Evolutionary conservation across 2,113 vertebrate species (phyloP).

Genomic region (Erinaceus europaeus): DNA sequence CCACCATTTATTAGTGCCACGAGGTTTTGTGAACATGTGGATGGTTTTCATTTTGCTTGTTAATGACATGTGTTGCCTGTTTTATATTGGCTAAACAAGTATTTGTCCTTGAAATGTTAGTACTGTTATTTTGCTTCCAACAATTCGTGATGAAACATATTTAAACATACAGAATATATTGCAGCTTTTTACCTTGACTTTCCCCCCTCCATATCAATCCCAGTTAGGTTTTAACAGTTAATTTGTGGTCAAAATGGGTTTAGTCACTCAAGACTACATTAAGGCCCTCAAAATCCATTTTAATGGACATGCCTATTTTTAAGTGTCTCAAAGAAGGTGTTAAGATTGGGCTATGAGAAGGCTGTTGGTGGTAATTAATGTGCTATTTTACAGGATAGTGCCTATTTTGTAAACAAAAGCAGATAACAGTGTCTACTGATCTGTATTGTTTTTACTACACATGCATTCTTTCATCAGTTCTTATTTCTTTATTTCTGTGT

Average conservation of each 20-base stretch:
- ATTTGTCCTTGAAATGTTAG: constrained; percentile 14
- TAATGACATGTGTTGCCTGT: background rate
- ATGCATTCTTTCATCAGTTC: background rate
- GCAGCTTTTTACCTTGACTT: background rate
- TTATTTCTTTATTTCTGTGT: background rate
- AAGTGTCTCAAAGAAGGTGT: constrained; percentile 28
- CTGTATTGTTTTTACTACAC: background rate
- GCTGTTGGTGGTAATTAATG: constrained; percentile 15
- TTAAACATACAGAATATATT: background rate
- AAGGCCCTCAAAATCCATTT: background rate
- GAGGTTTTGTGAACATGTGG: background rate
- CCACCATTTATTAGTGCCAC: background rate
- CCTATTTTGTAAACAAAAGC: constrained; percentile 22
- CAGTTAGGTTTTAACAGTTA: constrained; percentile 37
- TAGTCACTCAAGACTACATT: background rate
- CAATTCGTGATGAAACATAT: background rate
- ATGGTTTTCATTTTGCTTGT: background rate
- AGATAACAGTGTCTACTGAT: background rate
- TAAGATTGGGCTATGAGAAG: constrained; percentile 25
- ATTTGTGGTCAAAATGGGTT: constrained; percentile 38
- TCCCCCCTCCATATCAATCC: background rate
- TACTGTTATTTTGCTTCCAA: background rate
- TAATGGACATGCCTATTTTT: constrained; percentile 52
- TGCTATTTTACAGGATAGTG: background rate
- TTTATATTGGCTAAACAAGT: background rate